Evolutionary conservation across 92 coral and sea anemone genomes (phyloP), one percentile per base, ranked within the genome.

Genomic region (Epizoanthus scotinus): DNA sequence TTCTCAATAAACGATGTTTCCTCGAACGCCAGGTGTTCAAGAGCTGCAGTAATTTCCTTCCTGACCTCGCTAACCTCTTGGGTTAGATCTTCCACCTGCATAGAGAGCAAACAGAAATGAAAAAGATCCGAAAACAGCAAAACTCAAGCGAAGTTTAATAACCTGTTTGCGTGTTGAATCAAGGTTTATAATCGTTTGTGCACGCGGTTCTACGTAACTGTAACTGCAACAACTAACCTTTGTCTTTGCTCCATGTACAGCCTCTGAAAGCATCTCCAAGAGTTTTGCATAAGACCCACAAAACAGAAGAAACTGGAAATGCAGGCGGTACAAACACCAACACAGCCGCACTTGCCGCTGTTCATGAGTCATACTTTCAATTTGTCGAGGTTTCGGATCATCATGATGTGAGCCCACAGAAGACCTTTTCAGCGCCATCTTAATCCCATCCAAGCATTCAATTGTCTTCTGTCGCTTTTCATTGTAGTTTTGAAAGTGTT

Each of bases 221-320:
- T 53, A 25, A 71, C 24, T 25, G 18, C 28, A 59, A 2, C 42
- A 13, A 57, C 42, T 26, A 58, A 74, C 68, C 70, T 82, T 54
- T 83, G 90, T 91, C 90, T 93, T 90, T n/a, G 91, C 89, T 61
- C 78, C 71, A 27, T 85, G 87, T 29, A 92, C 94, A 44, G 91
- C 92, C 49, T 72, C 89, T 17, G 85, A 82, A 29, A 95, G 89
- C 42, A 92, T 71, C 74, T 95, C 99, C 87, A 95, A 73, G 28
- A 95, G 88, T 75, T 97, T 85, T 21, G 92, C 80, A 44, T 89
- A 95, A 6, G 98, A 87, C 69, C 92, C 92, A 71, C 94, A 89
- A 71, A 95, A 85, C 80, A 95, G 84, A 62, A 95, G 65, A 84
- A 95, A 94, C 79, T 95, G 99, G 63, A 95, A 95, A 81, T 95